phyloP scores from a whole-genome alignment of 1,140 invertebrate genomes.

The Trinorchestia longiramus region DNA sequence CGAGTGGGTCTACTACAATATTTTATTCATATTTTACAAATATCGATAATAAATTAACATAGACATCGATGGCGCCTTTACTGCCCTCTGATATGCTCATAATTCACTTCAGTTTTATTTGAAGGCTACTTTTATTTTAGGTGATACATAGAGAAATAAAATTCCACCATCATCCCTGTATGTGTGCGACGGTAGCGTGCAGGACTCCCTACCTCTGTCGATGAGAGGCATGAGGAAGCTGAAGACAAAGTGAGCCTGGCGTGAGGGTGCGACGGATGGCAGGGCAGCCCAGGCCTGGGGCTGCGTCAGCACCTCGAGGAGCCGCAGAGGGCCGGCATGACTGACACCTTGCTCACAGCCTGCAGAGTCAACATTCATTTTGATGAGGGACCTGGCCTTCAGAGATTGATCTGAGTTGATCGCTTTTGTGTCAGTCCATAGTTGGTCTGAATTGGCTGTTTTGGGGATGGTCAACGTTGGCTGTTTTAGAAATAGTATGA shows the following conservation, averaged over 20 bases:
- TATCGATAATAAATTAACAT: too few species aligned
- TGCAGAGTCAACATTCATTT: background rate
- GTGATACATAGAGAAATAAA: too few species aligned
- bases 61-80: too few species aligned
- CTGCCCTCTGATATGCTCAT: too few species aligned
- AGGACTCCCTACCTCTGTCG: slow-evolving; percentile 19
- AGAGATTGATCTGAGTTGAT: background rate
- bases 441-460: background rate
- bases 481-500: background rate
- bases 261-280: background rate
- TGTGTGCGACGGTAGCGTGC: background rate
- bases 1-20: too few species aligned
- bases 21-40: too few species aligned
- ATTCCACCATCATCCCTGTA: too few species aligned
- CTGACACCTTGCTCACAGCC: background rate
- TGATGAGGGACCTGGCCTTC: background rate
- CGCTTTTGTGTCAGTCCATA: background rate
- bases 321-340: slow-evolving; percentile 42
- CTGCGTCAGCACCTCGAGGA: slow-evolving; percentile 44
- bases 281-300: slow-evolving; percentile 3
- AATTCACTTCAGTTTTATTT: too few species aligned
- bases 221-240: slow-evolving; percentile 7
- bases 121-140: too few species aligned
- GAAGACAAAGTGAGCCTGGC: background rate
- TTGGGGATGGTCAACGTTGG: background rate